A percentile compares a stretch with the other conserved stretches of the same genome.
Evolutionary conservation across 2,888 invertebrate species (phyloP).

Genomic region (Drosophila sordidula): DNA sequence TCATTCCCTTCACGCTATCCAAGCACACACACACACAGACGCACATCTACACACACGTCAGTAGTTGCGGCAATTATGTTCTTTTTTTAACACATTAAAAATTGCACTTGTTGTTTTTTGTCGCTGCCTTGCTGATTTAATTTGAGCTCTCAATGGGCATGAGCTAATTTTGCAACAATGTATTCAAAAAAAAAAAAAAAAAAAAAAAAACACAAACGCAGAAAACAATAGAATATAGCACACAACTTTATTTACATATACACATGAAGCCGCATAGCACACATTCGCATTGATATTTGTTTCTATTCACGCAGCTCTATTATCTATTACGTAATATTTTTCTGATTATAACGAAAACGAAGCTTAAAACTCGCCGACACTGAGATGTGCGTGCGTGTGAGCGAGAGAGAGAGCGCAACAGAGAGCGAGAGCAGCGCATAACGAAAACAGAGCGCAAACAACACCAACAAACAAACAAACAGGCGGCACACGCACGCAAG

Average conservation of each 20-base stretch:
- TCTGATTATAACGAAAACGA: slow-evolving; percentile 65
- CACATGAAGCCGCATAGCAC: slow-evolving; percentile 27
- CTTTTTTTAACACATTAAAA: slow-evolving; percentile 31
- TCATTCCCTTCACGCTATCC: slow-evolving; percentile 49
- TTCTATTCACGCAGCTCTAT: slow-evolving; percentile 52
- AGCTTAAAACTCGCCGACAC: slow-evolving; percentile 69
- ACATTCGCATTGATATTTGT: slow-evolving; percentile 23
- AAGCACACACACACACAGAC: slow-evolving; percentile 22
- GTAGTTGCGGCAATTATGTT: slow-evolving; percentile 41
- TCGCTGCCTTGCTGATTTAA: slow-evolving; percentile 43
- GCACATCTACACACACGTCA: slow-evolving; percentile 5
- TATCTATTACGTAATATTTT: slow-evolving; percentile 82
- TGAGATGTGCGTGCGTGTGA: slow-evolving; percentile 34
- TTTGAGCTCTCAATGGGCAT: slow-evolving; percentile 42
- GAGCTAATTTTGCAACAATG: slow-evolving; percentile 47
- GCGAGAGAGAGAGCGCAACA: background rate
- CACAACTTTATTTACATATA: slow-evolving; percentile 58
- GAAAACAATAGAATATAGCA: slow-evolving; percentile 64
- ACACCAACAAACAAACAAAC: slow-evolving; percentile 41
- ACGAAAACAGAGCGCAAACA: slow-evolving; percentile 52
- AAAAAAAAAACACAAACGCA: slow-evolving; percentile 17
- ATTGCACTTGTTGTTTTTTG: slow-evolving; percentile 28
- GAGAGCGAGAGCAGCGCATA: slow-evolving; percentile 17
- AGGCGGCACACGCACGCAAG: slow-evolving; percentile 45
- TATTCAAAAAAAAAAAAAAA: slow-evolving; percentile 6